Conservation (phyloP, 1,140 invertebrate genomes). For the Lucilia sericata region DNA sequence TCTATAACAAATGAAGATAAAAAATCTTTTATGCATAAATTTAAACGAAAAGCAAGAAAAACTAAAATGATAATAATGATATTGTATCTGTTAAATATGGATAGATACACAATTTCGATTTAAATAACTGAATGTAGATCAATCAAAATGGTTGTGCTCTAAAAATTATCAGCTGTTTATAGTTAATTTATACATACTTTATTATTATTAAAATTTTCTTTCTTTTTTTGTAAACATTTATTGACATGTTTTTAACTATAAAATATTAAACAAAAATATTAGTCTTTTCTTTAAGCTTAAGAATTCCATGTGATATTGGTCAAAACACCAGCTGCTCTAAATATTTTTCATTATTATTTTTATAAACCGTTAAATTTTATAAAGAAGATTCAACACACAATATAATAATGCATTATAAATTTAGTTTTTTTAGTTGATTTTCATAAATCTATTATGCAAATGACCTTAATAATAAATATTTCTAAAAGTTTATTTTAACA, state of each 20-base stretch:
- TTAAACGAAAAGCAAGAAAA: not conserved
- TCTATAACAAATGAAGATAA: not conserved
- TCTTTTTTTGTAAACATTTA: not conserved
- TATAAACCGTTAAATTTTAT: not conserved
- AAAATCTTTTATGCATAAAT: slow-evolving; percentile 5
- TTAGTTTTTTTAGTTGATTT: not conserved
- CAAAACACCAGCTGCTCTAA: slow-evolving; percentile 9
- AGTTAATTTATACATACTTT: not conserved
- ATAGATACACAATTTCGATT: not conserved
- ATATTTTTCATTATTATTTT: not conserved
- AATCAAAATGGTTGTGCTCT: slow-evolving; percentile 24
- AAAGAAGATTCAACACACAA: not conserved
- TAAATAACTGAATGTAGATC: not conserved
- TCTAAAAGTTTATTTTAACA: not conserved
- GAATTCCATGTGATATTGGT: not conserved
- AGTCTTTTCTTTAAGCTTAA: not conserved
- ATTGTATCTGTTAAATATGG: not conserved
- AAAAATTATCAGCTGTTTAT: slow-evolving; percentile 1
- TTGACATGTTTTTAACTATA: not conserved
- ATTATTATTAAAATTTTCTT: not conserved
- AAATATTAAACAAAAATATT: no score
- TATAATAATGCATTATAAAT: not conserved
- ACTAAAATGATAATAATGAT: not conserved
- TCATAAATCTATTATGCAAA: not conserved
- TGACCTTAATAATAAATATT: not conserved